Evolutionary conservation across 2,113 vertebrate species (phyloP).

Genomic region (Strix uralensis): DNA sequence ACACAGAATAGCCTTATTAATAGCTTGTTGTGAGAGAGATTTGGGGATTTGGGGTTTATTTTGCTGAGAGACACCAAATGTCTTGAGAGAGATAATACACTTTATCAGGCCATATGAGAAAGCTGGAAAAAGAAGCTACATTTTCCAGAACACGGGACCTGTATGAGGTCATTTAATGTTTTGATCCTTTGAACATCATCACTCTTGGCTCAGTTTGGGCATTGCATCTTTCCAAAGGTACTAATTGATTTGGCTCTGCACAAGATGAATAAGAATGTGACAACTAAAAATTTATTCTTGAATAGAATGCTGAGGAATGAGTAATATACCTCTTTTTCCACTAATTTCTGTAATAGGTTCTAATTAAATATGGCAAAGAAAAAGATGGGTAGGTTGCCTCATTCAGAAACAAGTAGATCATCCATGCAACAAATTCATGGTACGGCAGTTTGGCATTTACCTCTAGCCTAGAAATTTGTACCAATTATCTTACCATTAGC

Average conservation of each 20-base stretch:
- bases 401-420: background rate
- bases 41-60: background rate
- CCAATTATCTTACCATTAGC: constrained; percentile 55
- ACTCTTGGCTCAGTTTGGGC: constrained; percentile 28
- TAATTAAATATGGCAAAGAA: constrained; percentile 3
- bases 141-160: constrained; percentile 14
- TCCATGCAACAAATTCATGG: constrained; percentile 17
- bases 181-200: constrained; percentile 15
- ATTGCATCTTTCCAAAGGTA: constrained; percentile 41
- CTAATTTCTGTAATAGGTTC: constrained; percentile 6
- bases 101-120: background rate
- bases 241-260: constrained; percentile 40
- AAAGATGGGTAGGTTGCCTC: background rate
- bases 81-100: background rate
- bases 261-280: constrained; percentile 3
- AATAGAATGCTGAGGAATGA: constrained; percentile 22
- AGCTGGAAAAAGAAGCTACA: background rate
- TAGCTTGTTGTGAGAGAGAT: background rate
- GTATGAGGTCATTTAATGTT: constrained; percentile 40
- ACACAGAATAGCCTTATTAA: background rate
- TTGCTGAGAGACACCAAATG: background rate
- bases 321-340: background rate
- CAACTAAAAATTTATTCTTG: constrained; percentile 9
- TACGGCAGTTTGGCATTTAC: constrained; percentile 36
- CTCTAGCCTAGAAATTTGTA: constrained; percentile 45